Conservation (phyloP, 2,113 vertebrate genomes). For the Nettapus auritus region DNA sequence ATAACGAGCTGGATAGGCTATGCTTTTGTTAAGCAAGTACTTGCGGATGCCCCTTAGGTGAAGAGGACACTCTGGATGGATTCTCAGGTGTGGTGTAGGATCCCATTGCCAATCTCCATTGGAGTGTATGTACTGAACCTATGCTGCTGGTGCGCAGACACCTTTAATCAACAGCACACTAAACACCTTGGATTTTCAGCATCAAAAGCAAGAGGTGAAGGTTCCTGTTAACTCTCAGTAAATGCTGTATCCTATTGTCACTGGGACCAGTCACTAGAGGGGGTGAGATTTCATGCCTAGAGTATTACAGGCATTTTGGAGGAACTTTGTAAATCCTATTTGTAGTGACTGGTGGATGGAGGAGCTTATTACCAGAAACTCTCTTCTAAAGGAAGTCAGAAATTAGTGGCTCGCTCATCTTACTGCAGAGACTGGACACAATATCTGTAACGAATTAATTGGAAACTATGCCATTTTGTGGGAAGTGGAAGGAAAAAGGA, state of each 20-base stretch:
- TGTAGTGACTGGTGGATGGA: neutral
- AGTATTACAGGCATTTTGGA: neutral
- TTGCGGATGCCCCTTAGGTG: neutral
- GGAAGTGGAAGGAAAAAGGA: neutral
- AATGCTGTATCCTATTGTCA: neutral
- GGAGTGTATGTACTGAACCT: neutral
- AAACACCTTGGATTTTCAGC: rapidly evolving
- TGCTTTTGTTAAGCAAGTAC: rapidly evolving
- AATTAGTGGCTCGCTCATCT: neutral
- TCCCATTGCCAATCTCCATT: neutral
- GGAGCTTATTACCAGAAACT: neutral
- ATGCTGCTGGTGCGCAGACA: rapidly evolving
- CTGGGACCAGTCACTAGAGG: neutral
- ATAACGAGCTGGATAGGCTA: rapidly evolving
- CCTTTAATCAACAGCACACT: rapidly evolving
- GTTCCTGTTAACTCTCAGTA: neutral
- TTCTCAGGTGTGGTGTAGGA: neutral
- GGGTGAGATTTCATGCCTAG: neutral
- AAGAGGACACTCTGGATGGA: neutral
- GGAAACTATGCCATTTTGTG: neutral
- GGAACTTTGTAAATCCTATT: neutral
- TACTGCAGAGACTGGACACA: neutral
- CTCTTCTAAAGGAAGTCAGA: neutral
- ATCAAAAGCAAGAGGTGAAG: neutral
- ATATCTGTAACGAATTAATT: neutral